Base-by-base conservation (phyloP, 2,797 vertebrate genomes). In the Poeciliopsis gracilis region DNA sequence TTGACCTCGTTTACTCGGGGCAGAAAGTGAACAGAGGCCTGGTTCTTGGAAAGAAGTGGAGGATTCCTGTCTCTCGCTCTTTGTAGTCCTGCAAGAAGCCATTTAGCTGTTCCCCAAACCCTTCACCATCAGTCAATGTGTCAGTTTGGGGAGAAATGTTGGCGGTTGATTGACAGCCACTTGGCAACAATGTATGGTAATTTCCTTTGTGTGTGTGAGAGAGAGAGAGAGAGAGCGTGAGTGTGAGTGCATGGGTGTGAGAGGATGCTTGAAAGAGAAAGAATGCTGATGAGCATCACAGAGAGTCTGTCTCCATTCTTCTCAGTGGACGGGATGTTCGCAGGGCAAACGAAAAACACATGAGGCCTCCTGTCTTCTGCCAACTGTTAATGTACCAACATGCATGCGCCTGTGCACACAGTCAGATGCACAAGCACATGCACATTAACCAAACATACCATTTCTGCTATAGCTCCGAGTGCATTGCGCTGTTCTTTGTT, bases 311-410 rank as follows among this genome's bases (percentile, higher is more conserved):
- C 91, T 94, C 85, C 85, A 89, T 91, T 93, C 88, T 92, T 93
- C 92, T 92, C 90, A 76, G 91, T 91, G 92, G 90, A 94, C 90
- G 89, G 89, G 93, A 94, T 94, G 93, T 94, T 94, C 92, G 88
- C 91, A 90, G 90, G 91, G 90, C 88, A 94, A 95, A 95, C 91
- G 46, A 90, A 94, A 94, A 94, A 93, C 94, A 95, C 91, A 95
- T 94, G 94, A 94, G 81, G 82, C 83, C 81, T 87, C 81, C 83
- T 84, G 89, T 89, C 87, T 88, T 88, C 83, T 92, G 94, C 94
- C 93, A 95, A 94, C 90, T 93, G 89, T 88, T 93, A 91, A 93
- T 93, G 90, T 91, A 92, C 91, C 89, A 87, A 12, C 82, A 80
- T 70, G 89, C 84, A 91, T 75, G 23, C 28, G 69, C 86, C 72